Conservation (phyloP, 2,888 invertebrate genomes). For the Hypena proboscidalis region DNA sequence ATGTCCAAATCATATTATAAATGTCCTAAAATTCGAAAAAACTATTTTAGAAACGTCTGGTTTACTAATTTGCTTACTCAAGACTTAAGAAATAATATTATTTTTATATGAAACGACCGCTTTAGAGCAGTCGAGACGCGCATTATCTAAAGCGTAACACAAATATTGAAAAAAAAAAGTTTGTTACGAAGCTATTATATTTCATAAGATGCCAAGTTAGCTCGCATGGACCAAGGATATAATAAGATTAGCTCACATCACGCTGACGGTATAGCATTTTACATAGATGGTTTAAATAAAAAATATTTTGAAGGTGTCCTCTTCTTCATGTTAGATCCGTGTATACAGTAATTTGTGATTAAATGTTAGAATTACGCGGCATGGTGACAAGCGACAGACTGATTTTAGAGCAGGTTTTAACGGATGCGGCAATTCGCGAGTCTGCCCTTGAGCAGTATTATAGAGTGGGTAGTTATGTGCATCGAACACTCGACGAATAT, state of each 20-base stretch:
- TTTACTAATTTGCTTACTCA: slow-evolving; percentile 27
- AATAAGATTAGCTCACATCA: slow-evolving; percentile 79
- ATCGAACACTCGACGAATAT: slow-evolving; percentile 8
- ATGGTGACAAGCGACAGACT: slow-evolving; percentile 71
- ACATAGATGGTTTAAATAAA: slow-evolving; percentile 42
- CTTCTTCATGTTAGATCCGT: slow-evolving; percentile 74
- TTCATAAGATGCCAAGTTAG: slow-evolving; percentile 81
- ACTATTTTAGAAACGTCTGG: slow-evolving; percentile 43
- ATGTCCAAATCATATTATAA: slow-evolving; percentile 35
- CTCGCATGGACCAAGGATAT: slow-evolving; percentile 81
- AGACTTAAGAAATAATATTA: slow-evolving; percentile 33
- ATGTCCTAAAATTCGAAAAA: slow-evolving; percentile 28
- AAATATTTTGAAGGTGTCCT: slow-evolving; percentile 72
- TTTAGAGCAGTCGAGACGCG: slow-evolving; percentile 46
- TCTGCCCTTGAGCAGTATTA: slow-evolving; percentile 70
- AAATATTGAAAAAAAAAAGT: slow-evolving; percentile 36
- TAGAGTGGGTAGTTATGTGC: slow-evolving; percentile 61
- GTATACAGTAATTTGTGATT: slow-evolving; percentile 80
- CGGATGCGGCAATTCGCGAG: slow-evolving; percentile 33
- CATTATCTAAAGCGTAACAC: slow-evolving; percentile 59
- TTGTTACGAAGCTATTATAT: slow-evolving; percentile 53
- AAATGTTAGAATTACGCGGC: slow-evolving; percentile 67
- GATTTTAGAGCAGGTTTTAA: slow-evolving; percentile 66
- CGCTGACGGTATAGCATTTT: slow-evolving; percentile 76
- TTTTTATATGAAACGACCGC: slow-evolving; percentile 42